Conservation (phyloP, 1,140 invertebrate genomes). For the Mesaphorura yosii region DNA sequence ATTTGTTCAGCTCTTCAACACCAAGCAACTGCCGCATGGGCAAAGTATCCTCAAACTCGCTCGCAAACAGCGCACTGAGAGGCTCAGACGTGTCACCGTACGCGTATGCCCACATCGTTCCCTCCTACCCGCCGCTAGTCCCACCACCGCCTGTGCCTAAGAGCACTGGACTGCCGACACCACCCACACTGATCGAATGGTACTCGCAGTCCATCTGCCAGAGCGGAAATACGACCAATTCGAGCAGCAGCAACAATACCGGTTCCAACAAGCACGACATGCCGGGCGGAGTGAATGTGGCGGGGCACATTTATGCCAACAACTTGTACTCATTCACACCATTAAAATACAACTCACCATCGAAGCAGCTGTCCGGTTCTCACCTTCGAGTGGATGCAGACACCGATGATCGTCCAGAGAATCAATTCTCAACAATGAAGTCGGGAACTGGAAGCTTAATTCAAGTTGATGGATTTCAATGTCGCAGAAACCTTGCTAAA, state of each 20-base stretch:
- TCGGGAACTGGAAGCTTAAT: conserved; percentile 26
- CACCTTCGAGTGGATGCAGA: not conserved
- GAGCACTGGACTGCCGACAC: conserved; percentile 6
- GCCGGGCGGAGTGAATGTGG: not conserved
- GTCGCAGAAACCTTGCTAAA: conserved; percentile 24
- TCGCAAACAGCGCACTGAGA: conserved; percentile 10
- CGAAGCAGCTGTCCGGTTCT: not conserved
- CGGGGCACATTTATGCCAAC: conserved; percentile 24
- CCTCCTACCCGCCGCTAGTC: not conserved
- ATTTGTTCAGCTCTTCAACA: conserved; percentile 22
- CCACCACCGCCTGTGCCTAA: conserved; percentile 17
- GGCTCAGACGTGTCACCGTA: conserved; percentile 32
- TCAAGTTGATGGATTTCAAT: conserved; percentile 31
- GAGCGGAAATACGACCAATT: not conserved
- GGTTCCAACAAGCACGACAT: not conserved
- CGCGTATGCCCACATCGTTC: conserved; percentile 29
- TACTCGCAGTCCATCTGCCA: conserved; percentile 23
- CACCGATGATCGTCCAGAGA: not conserved
- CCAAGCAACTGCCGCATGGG: not conserved
- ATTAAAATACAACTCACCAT: conserved; percentile 8
- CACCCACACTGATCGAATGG: conserved; percentile 30
- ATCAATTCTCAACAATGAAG: conserved; percentile 17
- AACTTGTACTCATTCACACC: conserved; percentile 27
- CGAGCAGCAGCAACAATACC: not conserved
- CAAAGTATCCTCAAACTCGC: conserved; percentile 1